Conservation (phyloP, 2,888 invertebrate genomes). For the Pachydiplax longipennis region DNA sequence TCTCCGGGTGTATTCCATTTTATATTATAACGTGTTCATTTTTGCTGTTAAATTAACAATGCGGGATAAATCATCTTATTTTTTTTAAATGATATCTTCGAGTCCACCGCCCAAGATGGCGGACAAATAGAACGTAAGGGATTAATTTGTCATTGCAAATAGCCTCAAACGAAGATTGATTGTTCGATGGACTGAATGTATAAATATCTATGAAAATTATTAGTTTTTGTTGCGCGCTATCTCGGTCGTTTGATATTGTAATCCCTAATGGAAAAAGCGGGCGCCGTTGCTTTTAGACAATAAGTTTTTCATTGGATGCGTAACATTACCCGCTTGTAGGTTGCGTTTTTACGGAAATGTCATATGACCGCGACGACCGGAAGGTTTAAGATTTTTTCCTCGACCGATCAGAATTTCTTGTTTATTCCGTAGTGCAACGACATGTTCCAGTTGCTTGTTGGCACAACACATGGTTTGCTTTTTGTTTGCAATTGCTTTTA, state of each 20-base stretch:
- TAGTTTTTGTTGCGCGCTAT: neutral
- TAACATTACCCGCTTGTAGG: neutral
- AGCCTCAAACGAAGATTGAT: neutral
- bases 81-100: neutral
- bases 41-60: neutral
- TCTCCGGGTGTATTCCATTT: neutral
- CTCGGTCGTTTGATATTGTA: neutral
- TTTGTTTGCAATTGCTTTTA: neutral
- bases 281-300: neutral
- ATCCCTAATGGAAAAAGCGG: neutral
- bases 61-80: neutral
- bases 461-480: neutral
- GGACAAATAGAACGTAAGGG: slow-evolving; percentile 31
- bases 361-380: neutral
- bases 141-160: slow-evolving; percentile 33
- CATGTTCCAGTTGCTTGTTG: neutral
- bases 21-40: neutral
- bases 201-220: neutral
- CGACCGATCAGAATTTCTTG: neutral
- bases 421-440: neutral
- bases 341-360: neutral
- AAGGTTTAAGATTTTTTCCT: neutral
- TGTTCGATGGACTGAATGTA: neutral
- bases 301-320: neutral
- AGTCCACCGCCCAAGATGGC: slow-evolving; percentile 43